These are phyloP conservation scores for Epizoanthus stellaris DNA, from an alignment of 92 coral and sea anemone genomes.

Conservation along the genomic window DNA sequence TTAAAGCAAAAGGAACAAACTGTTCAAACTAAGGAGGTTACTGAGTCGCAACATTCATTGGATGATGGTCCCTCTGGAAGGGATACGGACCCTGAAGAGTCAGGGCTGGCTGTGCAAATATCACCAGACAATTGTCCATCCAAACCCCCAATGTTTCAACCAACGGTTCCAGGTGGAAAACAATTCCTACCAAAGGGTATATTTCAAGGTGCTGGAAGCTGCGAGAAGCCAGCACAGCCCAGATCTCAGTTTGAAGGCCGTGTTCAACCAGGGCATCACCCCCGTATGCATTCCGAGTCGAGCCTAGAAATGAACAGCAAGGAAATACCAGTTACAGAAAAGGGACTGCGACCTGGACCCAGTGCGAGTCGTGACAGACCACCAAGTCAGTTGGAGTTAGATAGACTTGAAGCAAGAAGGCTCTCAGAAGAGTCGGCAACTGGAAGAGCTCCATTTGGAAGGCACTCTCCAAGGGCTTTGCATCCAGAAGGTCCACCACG, in stretches of 20 bases:
- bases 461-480: slow-evolving; percentile 23
- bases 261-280: neutral
- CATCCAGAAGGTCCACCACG: slow-evolving; percentile 35
- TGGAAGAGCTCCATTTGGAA: slow-evolving; percentile 31
- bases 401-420: slow-evolving; percentile 32
- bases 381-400: slow-evolving; percentile 33
- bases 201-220: neutral
- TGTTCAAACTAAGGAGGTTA: neutral
- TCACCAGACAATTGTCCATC: neutral
- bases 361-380: neutral
- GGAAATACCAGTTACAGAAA: neutral
- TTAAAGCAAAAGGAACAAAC: slow-evolving; percentile 66
- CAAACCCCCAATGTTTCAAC: neutral
- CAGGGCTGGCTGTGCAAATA: slow-evolving; percentile 22
- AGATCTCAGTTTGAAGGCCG: neutral
- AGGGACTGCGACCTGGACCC: neutral
- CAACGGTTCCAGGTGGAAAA: neutral
- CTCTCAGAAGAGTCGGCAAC: slow-evolving; percentile 15
- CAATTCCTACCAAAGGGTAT: slow-evolving; percentile 18
- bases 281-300: neutral
- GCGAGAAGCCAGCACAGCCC: neutral
- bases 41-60: neutral
- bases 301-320: neutral
- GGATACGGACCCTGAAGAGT: slow-evolving; percentile 42
- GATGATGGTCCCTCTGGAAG: neutral